Percentiles rank a stretch among this genome's conserved stretches.
phyloP scores from a whole-genome alignment of 2,888 invertebrate species.

The Monoplex corrugatus region DNA sequence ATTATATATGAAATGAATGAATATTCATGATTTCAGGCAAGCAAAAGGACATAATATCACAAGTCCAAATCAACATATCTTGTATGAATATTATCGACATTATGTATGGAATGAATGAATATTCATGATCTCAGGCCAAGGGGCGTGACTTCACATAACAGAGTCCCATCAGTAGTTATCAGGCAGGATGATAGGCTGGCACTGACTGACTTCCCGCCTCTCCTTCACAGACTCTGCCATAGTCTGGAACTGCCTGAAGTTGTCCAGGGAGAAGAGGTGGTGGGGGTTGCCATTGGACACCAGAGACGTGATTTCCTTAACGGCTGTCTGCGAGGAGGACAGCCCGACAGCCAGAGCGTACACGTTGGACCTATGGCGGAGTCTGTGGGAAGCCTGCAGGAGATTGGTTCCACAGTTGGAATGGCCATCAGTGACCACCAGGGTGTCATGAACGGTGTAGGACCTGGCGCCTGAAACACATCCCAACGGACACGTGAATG shows the following conservation, averaged over 20 bases:
- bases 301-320: conserved; percentile 50
- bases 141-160: too few relatives aligned
- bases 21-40: too few relatives aligned
- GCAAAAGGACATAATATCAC: too few relatives aligned
- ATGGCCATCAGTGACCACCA: conserved; percentile 55
- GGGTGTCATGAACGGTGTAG: conserved; percentile 50
- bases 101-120: too few relatives aligned
- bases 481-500: too few relatives aligned
- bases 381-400: not conserved
- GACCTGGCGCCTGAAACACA: conserved; percentile 49
- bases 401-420: conserved; percentile 54
- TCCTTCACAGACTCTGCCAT: conserved; percentile 36
- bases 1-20: too few relatives aligned
- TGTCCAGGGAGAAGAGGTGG: conserved; percentile 55
- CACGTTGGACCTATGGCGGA: conserved; percentile 49
- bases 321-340: conserved; percentile 20
- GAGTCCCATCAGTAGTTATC: too few relatives aligned
- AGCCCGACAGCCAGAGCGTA: conserved; percentile 54
- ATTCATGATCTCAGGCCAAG: too few relatives aligned
- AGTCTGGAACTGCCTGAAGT: conserved; percentile 51
- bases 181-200: conserved; percentile 17
- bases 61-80: too few relatives aligned
- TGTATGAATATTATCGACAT: too few relatives aligned
- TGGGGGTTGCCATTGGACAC: conserved; percentile 47
- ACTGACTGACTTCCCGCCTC: not conserved